Base-by-base conservation (phyloP, 2,888 invertebrate genomes). In the Amblyteles armatorius region DNA sequence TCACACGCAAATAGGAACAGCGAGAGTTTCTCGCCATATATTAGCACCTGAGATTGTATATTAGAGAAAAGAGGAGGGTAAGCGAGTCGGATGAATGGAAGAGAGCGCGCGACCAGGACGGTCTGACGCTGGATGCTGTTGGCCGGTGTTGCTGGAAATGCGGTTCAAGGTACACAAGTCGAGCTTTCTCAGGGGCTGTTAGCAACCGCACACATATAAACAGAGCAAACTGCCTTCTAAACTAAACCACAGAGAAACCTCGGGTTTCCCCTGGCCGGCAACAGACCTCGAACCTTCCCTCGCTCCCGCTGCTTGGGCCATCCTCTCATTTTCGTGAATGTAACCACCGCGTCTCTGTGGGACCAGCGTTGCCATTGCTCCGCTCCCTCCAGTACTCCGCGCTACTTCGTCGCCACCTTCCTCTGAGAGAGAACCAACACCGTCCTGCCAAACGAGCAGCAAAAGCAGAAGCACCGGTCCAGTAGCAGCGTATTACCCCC, bases 161-260 rank as follows among this genome's bases (percentile, higher is more conserved):
- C 63, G 87, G 87, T 86, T 82, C 82, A 83, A 85, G 83, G 83
- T 65, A 88, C 88, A 89, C 87, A 79, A 85, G 82, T 78, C 77
- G 72, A 77, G 82, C 73, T 69, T 77, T 82, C 83, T 88, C 85
- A 76, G 87, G 86, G 86, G 86, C 87, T 88, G 89, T 85, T 88
- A 86, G 88, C 85, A 87, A 91, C 91, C 91, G 89, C 90, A 90
- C 89, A 88, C 87, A 90, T 88, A 92, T 90, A 92, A 92, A 92
- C 91, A 91, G 88, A 87, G 89, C 88, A 89, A 92, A 91, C 91
- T 90, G 89, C 89, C 90, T 89, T 88, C 89, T 88, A 88, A 90
- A 91, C 89, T 88, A 90, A 91, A 89, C 90, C 90, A 82, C 90
- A 90, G 88, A 88, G 89, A 88, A 90, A 88, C 87, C 87, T 86